Base-by-base conservation (phyloP, 2,888 invertebrate genomes). In the Marronus borbonicus region DNA sequence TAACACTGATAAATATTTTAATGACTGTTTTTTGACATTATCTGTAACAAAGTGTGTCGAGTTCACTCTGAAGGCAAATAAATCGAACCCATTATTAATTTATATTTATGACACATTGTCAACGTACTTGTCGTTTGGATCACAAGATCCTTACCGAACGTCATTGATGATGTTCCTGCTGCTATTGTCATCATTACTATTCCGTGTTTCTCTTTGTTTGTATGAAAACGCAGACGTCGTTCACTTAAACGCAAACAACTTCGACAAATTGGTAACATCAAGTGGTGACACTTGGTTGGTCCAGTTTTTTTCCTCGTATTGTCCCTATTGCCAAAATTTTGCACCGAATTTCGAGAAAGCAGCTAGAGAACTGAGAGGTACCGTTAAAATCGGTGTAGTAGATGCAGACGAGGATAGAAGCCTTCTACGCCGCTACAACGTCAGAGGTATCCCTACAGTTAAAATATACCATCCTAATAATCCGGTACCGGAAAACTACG, bases 281-380 rank as follows among this genome's bases (percentile, higher is more conserved):
- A 72, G 83, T 60, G 58, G 65, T n/a, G 68, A 78, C n/a, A 68
- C 80, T 20, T 83, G 83, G 83, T 70, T 83, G 66, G 79, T 83
- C 17, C 80, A 83, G 58, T 83, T 83, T 74, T 83, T 81, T 62
- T 83, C 83, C 36, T 80, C 83, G 7, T 72, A 77, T 50, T 83
- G 83, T 74, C 80, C 80, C 5, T 82, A 82, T 69, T 83, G 83
- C 58, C 70, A 80, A 76, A 77, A 80, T 28, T 83, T 83, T 60
- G 83, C 78, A n/a, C 82, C 82, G 3, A 81, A 82, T 58, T 83
- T 81, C 76, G 82, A 83, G 64, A 65, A 80, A 28, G 79, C 82
- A 2, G 82, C 79, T 1, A 77, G 36, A 3, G 58, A 69, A n/a
- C 75, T 83, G 55, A 76, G 79, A 36, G 78, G 77, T 28, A 78